Conservation (phyloP, 53 echinoderm and acorn worm species). For the Zoroaster sp. region DNA sequence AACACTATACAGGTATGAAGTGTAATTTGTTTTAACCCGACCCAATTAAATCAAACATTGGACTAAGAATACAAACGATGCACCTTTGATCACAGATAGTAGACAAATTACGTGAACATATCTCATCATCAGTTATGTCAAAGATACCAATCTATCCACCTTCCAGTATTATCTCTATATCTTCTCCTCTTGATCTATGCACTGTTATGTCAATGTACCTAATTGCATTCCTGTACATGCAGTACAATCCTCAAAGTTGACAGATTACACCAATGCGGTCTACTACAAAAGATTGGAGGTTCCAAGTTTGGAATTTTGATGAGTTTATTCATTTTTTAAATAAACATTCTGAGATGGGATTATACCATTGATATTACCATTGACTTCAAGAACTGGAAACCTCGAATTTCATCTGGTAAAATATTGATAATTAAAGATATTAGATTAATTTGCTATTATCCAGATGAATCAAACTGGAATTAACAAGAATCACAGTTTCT, state of each 20-base stretch:
- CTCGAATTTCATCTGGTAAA: constrained; percentile 22
- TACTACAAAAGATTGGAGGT: neutral
- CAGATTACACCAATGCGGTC: neutral
- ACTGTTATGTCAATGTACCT: neutral
- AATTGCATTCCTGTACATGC: no score
- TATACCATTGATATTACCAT: neutral
- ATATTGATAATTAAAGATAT: no score
- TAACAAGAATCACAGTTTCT: no score
- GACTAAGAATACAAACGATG: neutral
- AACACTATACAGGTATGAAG: neutral
- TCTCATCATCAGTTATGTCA: neutral
- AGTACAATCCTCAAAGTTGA: neutral
- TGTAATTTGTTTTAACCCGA: neutral
- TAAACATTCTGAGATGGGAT: neutral
- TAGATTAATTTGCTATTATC: no score
- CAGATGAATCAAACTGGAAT: no score
- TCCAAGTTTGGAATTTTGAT: constrained; percentile 32
- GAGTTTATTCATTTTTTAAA: neutral
- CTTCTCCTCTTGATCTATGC: constrained; percentile 24
- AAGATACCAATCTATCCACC: neutral
- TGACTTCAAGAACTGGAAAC: neutral
- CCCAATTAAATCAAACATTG: constrained; percentile 11
- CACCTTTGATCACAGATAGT: neutral
- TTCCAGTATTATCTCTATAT: neutral
- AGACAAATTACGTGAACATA: neutral